These are phyloP conservation scores for Plebejus argus DNA, from an alignment of 2,888 invertebrate genomes.

Conservation along the genomic window DNA sequence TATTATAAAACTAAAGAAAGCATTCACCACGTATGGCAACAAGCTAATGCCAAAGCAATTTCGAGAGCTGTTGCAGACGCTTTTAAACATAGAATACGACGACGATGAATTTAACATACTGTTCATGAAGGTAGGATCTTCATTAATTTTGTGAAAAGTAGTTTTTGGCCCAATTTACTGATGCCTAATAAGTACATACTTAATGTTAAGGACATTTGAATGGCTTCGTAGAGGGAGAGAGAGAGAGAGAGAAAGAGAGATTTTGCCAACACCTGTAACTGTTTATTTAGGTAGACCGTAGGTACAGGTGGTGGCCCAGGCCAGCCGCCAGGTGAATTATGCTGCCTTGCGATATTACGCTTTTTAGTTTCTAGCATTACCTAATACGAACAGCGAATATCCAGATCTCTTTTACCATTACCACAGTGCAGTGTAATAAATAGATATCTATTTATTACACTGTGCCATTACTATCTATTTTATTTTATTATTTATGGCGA, in stretches of 20 bases:
- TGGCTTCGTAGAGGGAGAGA: not conserved
- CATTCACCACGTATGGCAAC: slow-evolving; percentile 66
- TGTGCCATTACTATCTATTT: too few relatives aligned
- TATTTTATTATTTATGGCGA: not conserved
- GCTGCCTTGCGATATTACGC: not conserved
- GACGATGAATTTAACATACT: slow-evolving; percentile 82
- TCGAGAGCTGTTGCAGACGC: slow-evolving; percentile 60
- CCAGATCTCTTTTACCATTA: too few relatives aligned
- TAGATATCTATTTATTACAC: too few relatives aligned
- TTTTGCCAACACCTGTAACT: not conserved
- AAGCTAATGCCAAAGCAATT: slow-evolving; percentile 68
- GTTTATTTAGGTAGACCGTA: not conserved
- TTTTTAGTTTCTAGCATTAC: not conserved
- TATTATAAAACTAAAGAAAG: slow-evolving; percentile 69
- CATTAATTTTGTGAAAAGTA: not conserved
- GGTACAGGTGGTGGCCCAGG: not conserved
- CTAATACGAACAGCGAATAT: not conserved
- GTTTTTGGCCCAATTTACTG: too few relatives aligned
- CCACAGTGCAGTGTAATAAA: too few relatives aligned
- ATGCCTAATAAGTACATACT: too few relatives aligned
- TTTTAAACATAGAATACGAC: slow-evolving; percentile 74
- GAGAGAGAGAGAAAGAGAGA: not conserved
- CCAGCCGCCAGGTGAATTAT: not conserved
- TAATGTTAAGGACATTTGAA: not conserved
- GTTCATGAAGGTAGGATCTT: slow-evolving; percentile 79